A percentile compares a stretch with the other conserved stretches of the same genome.
Conservation (phyloP, 64 coral and sea anemone species). For the Pachyseris speciosa region DNA sequence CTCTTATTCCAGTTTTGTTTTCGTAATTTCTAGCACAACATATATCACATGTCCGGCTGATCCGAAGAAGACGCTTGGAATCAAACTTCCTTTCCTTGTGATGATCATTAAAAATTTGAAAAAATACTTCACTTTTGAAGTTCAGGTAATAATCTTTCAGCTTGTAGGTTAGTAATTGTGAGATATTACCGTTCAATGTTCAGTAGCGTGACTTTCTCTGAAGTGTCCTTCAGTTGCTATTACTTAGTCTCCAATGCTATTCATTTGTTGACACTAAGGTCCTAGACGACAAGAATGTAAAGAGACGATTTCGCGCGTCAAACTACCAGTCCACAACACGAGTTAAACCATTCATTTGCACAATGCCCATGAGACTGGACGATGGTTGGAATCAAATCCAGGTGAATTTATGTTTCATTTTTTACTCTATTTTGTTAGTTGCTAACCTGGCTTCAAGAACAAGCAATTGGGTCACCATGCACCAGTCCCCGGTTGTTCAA, state of each 20-base stretch:
- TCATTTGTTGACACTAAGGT: constrained; percentile 98
- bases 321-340: constrained; percentile 99
- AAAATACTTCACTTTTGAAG: constrained; percentile 99
- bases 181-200: background rate
- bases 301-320: constrained; percentile 92
- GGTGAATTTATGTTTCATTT: constrained; percentile 63
- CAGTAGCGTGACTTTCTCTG: background rate
- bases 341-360: constrained; percentile 99
- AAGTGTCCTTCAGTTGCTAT: background rate
- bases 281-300: constrained; percentile 99
- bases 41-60: constrained; percentile 95
- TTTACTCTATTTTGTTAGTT: background rate
- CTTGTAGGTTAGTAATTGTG: background rate
- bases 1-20: background rate
- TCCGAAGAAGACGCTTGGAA: constrained; percentile 91
- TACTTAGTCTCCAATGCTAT: background rate
- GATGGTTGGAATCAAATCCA: constrained; percentile 99
- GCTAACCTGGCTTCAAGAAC: too few species aligned
- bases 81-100: constrained; percentile 98
- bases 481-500: too few species aligned
- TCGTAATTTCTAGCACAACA: constrained; percentile 79
- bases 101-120: constrained; percentile 99
- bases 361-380: constrained; percentile 99
- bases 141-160: constrained; percentile 70
- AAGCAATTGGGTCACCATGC: too few species aligned